A percentile compares a stretch with the other conserved stretches of the same genome.
Evolutionary conservation across 2,888 invertebrate genomes (phyloP).

Genomic region (Heliconius charithonia): DNA sequence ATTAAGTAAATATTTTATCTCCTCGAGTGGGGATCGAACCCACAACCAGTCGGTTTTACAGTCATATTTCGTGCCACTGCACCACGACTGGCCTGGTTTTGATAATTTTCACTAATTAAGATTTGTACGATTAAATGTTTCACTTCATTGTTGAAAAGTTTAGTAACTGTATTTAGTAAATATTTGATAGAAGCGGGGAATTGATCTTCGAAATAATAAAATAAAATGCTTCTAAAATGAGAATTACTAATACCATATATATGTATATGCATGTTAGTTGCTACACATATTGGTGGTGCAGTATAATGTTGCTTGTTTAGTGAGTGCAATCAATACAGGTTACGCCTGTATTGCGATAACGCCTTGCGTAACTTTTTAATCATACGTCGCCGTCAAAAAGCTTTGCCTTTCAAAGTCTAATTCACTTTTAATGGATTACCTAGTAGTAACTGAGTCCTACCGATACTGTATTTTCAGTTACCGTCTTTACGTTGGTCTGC

Average conservation of each 20-base stretch:
- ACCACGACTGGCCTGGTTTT: no score
- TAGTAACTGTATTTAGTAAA: no score
- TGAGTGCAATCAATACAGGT: conserved; percentile 27
- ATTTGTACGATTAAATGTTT: no score
- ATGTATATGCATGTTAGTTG: conserved; percentile 6
- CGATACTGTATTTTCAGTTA: not conserved
- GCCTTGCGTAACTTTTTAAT: conserved; percentile 21
- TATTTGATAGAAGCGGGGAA: not conserved
- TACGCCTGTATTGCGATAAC: conserved; percentile 20
- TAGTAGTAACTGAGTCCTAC: not conserved
- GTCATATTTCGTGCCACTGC: no score
- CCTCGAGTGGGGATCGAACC: no score
- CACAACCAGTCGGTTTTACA: no score
- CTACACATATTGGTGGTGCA: conserved; percentile 16
- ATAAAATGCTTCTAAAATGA: not conserved
- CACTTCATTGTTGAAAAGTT: no score
- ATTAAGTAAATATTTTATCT: no score
- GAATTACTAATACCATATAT: not conserved
- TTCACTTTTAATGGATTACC: not conserved
- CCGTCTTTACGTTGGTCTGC: no score
- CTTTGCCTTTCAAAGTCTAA: conserved; percentile 6
- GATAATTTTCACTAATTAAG: not conserved
- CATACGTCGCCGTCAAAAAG: conserved; percentile 17
- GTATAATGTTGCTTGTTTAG: conserved; percentile 20
- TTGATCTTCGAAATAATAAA: not conserved